These are phyloP conservation scores for Synanthedon vespiformis DNA, from an alignment of 2,888 invertebrate genomes.

Conservation along the genomic window DNA sequence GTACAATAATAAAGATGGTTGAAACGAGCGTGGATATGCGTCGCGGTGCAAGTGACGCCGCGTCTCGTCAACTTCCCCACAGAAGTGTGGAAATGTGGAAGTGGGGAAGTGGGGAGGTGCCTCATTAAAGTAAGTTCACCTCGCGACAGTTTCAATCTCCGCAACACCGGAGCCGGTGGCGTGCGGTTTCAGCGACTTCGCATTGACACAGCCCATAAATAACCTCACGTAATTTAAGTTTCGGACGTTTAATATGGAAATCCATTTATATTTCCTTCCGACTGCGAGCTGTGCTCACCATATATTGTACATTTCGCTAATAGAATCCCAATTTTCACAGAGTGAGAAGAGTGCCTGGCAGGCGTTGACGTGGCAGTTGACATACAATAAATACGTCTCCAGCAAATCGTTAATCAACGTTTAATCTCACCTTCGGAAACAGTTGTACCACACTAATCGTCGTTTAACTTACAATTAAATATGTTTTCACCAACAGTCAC, in stretches of 20 bases:
- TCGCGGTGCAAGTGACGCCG: background rate
- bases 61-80: constrained; percentile 3
- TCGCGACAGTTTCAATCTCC: constrained; percentile 13
- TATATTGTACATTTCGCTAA: too few species aligned
- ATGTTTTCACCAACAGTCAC: too few species aligned
- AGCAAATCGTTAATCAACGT: constrained; percentile 57
- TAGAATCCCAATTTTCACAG: too few species aligned
- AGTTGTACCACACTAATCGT: constrained; percentile 7
- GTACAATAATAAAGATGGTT: too few species aligned
- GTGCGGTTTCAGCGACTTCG: background rate
- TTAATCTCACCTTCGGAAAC: constrained; percentile 39
- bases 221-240: background rate
- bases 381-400: constrained; percentile 60
- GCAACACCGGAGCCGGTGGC: constrained; percentile 3
- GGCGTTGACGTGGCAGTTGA: constrained; percentile 14
- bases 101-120: constrained; percentile 10
- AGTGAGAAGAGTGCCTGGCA: constrained; percentile 2
- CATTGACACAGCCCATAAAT: background rate
- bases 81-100: constrained; percentile 8
- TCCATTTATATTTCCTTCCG: too few species aligned
- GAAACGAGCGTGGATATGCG: background rate
- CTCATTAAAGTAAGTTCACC: constrained; percentile 17
- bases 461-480: background rate
- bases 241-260: too few species aligned
- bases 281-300: too few species aligned